These are phyloP conservation scores for Nemopilema nomurai DNA, from an alignment of 30 jellyfish, hydroid and myxozoan species.

Conservation along the genomic window DNA sequence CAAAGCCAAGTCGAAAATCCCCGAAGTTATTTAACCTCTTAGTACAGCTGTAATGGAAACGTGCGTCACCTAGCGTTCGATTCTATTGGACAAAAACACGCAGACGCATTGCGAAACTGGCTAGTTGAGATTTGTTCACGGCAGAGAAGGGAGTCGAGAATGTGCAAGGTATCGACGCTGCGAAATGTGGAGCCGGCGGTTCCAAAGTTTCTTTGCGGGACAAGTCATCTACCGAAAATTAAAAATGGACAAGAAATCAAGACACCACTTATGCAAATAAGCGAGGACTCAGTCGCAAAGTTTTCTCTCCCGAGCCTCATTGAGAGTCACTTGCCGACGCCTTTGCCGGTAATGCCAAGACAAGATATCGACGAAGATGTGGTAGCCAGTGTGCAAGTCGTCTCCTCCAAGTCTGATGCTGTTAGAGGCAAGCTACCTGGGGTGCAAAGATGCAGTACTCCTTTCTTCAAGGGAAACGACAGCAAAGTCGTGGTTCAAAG, in stretches of 20 bases:
- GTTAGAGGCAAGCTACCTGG: neutral
- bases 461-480: slow-evolving; percentile 3
- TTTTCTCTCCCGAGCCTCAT: slow-evolving; percentile 12
- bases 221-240: slow-evolving; percentile 35
- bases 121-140: slow-evolving; percentile 13
- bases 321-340: slow-evolving; percentile 21
- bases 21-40: neutral
- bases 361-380: neutral
- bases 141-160: slow-evolving; percentile 7
- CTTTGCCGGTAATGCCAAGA: neutral
- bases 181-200: slow-evolving; percentile 46
- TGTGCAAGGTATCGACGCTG: slow-evolving; percentile 53
- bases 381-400: neutral
- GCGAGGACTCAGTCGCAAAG: slow-evolving; percentile 6
- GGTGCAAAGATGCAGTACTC: slow-evolving; percentile 9
- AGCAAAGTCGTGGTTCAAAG: neutral
- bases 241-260: neutral
- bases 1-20: neutral
- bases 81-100: neutral
- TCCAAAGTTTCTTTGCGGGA: slow-evolving; percentile 1
- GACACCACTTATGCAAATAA: slow-evolving; percentile 12
- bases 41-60: neutral
- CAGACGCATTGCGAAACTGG: slow-evolving; percentile 7
- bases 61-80: slow-evolving; percentile 9
- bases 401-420: neutral